Base-by-base conservation (phyloP, 1,140 invertebrate genomes). In the Macrocentrus cingulum region DNA sequence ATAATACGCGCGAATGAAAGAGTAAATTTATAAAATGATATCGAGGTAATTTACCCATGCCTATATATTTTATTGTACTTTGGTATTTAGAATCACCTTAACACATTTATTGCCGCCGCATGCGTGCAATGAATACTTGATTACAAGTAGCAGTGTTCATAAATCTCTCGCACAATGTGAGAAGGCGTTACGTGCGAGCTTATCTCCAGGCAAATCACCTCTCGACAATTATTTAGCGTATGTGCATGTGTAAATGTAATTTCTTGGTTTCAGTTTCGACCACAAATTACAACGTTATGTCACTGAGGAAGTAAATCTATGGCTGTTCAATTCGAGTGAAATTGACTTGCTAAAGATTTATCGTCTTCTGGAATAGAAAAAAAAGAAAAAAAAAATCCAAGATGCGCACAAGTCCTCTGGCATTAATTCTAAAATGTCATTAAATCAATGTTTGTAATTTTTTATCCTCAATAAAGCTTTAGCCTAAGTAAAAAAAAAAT, bases 1-100 rank as follows among this genome's bases (percentile, higher is more conserved):
- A n/a, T 39, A 3, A 39, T n/a, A 4, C 2, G 36, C 63, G 62
- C 64, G 59, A 67, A 68, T 72, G 70, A 72, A 69, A 71, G 71
- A 70, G 68, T 39, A n/a, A n/a, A 39, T 15, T 5, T 15, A 39
- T 39, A 39, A 39, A n/a, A 20, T 45, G 22, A 41, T 41, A 44
- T 18, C 19, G 11, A 2, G 22, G 19, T 18, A 44, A 44, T 44
- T 44, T 44, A 9, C 29, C 45, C 46, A 50, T 32, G 46, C 36
- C 20, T 50, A n/a, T n/a, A n/a, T n/a, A n/a, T 50, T 50, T 29
- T 39, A 39, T 34, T 32, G 4, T 50, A 9, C 23, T 50, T 32
- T 16, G 25, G 46, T 34, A 32, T 50, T 50, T 50, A 50, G 29
- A 20, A 13, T 50, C 11, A 15, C 13, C 23, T 50, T 34, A 34